Percentiles rank a stretch among this genome's conserved stretches.
Conservation (phyloP, 2,113 vertebrate genomes). For the Ondatra zibethicus region DNA sequence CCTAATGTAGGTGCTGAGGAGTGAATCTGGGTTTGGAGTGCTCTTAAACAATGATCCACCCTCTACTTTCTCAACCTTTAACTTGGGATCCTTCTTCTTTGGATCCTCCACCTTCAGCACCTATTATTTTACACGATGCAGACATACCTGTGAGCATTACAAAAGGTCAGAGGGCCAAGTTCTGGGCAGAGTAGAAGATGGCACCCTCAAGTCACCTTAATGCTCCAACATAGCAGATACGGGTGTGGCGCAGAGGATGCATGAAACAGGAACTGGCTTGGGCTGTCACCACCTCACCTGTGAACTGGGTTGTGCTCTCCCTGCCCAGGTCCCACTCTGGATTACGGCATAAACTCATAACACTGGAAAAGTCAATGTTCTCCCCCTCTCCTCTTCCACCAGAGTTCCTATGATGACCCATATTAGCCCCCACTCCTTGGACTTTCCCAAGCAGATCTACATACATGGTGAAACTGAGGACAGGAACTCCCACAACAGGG, state of each 20-base stretch:
- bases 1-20: not conserved
- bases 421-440: not conserved
- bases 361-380: accelerated
- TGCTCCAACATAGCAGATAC: not conserved
- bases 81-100: not conserved
- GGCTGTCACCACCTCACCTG: not conserved
- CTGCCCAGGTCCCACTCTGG: not conserved
- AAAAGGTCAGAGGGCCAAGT: not conserved
- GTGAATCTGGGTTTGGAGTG: too few relatives aligned
- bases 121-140: not conserved
- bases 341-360: not conserved
- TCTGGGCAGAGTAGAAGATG: not conserved
- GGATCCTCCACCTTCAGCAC: not conserved
- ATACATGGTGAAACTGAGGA: not conserved
- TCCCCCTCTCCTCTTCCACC: not conserved
- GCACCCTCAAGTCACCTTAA: not conserved
- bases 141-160: not conserved
- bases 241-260: not conserved
- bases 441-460: not conserved
- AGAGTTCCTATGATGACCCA: too few relatives aligned
- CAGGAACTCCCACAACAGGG: not conserved
- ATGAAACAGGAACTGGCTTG: not conserved
- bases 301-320: not conserved
- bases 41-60: not conserved
- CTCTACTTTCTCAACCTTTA: not conserved